Evolutionary conservation across 2,888 invertebrate genomes (phyloP).

Genomic region (Tortricodes alternella): DNA sequence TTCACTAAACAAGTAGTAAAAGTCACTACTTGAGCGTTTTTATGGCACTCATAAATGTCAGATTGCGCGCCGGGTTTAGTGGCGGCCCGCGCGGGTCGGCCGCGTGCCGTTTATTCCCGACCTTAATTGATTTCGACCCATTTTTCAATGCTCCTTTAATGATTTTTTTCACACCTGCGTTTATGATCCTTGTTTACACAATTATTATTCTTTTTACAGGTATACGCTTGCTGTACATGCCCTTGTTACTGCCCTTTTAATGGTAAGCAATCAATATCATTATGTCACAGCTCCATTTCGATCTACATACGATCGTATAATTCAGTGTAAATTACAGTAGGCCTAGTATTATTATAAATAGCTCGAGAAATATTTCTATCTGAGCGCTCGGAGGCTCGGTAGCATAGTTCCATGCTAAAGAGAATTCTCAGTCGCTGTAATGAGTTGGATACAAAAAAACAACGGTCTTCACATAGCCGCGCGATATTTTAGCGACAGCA

Average conservation of each 20-base stretch:
- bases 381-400: slow-evolving; percentile 8
- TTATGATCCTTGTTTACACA: slow-evolving; percentile 47
- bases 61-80: slow-evolving; percentile 79
- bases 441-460: slow-evolving; percentile 33
- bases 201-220: slow-evolving; percentile 62
- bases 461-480: slow-evolving; percentile 26
- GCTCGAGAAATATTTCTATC: slow-evolving; percentile 5
- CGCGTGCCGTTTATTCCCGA: slow-evolving; percentile 25
- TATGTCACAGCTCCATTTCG: neutral
- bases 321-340: slow-evolving; percentile 2
- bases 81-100: slow-evolving; percentile 47
- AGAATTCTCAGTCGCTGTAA: slow-evolving; percentile 26
- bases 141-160: slow-evolving; percentile 49
- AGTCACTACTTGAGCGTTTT: slow-evolving; percentile 84
- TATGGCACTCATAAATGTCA: slow-evolving; percentile 84
- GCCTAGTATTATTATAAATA: slow-evolving; percentile 11
- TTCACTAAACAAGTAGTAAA: slow-evolving; percentile 84
- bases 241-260: slow-evolving; percentile 53
- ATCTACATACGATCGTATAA: neutral
- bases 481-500: slow-evolving; percentile 42
- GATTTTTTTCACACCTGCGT: slow-evolving; percentile 49
- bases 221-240: slow-evolving; percentile 58
- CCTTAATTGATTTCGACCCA: slow-evolving; percentile 69
- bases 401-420: slow-evolving; percentile 22
- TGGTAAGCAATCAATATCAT: slow-evolving; percentile 55